These are phyloP conservation scores for Tragelaphus oryx DNA, from an alignment of 2,797 vertebrate genomes.

Conservation along the genomic window DNA sequence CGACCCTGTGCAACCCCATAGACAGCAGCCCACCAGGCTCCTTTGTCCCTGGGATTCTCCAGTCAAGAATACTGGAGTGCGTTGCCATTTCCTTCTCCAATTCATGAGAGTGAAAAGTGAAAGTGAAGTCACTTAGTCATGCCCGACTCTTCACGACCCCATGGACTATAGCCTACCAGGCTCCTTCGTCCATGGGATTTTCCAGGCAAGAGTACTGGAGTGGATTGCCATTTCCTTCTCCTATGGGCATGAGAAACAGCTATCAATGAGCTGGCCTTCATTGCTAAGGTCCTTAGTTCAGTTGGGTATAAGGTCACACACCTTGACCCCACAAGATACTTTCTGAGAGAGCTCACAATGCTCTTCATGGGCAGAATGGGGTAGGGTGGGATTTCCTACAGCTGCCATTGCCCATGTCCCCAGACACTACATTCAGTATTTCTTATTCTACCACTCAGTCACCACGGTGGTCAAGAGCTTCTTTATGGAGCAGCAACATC, in stretches of 20 bases:
- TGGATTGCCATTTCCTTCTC: not conserved
- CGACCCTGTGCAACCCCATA: rapidly evolving
- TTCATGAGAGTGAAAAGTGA: not conserved
- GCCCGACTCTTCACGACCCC: rapidly evolving
- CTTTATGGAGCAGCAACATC: not conserved
- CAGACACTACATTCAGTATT: not conserved
- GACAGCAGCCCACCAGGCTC: not conserved
- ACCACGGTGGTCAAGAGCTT: not conserved
- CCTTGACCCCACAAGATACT: not conserved
- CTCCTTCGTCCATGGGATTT: not conserved
- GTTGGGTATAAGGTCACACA: not conserved
- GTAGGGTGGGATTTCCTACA: too few relatives aligned
- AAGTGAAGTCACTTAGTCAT: not conserved
- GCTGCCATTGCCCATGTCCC: not conserved
- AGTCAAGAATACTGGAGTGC: not conserved
- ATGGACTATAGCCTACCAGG: not conserved
- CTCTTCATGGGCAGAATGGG: not conserved
- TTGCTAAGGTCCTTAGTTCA: not conserved
- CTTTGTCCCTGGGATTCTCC: not conserved
- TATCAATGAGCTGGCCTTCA: not conserved
- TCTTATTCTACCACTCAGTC: not conserved
- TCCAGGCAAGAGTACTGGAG: not conserved
- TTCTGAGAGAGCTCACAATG: not conserved
- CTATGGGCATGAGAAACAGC: not conserved
- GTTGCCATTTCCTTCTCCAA: not conserved